Base-by-base conservation (phyloP, 1,140 invertebrate genomes). In the Drosophila novamexicana region DNA sequence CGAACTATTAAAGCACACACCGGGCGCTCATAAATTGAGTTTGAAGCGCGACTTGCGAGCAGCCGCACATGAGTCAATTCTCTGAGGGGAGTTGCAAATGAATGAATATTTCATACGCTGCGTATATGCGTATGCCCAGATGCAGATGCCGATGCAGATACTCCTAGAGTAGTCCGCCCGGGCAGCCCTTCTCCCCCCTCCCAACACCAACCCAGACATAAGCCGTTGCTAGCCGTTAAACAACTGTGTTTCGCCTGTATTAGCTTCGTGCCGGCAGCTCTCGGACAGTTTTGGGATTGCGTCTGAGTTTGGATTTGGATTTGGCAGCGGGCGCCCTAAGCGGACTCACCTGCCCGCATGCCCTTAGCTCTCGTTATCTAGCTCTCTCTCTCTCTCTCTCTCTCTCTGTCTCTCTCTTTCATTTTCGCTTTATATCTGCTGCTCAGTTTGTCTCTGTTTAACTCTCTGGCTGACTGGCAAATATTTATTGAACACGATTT, bases 401-500 rank as follows among this genome's bases (percentile, higher is more conserved):
- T 16, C 1, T 7, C n/a, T 54, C 42, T 10, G 1, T 29, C 16
- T 12, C 10, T 1, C n/a, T 6, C 22, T 29, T 0, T 29, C 22
- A 5, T 0, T 4, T 36, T n/a, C 16, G 12, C 37, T 58, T 58
- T 56, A 49, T 45, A 39, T 62, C 57, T 62, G 45, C 12, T 14
- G 42, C 61, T 52, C 57, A 54, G 62, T 65, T 75, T 76, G 49
- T 54, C 71, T 58, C 81, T 68, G 80, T 76, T 71, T 76, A 68
- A 42, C 71, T 57, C 78, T 47, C 76, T 74, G 78, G 68, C 75
- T 81, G 81, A 85, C 85, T 90, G 71, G 85, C 81, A 90, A 90
- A 90, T 90, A 90, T 90, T 90, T 90, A 90, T 90, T 84, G 85
- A 90, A 90, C 85, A 90, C 85, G 85, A 90, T 90, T 90, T 82